Base-by-base conservation (phyloP, 2,888 invertebrate species). In the Agrochola lychnidis region DNA sequence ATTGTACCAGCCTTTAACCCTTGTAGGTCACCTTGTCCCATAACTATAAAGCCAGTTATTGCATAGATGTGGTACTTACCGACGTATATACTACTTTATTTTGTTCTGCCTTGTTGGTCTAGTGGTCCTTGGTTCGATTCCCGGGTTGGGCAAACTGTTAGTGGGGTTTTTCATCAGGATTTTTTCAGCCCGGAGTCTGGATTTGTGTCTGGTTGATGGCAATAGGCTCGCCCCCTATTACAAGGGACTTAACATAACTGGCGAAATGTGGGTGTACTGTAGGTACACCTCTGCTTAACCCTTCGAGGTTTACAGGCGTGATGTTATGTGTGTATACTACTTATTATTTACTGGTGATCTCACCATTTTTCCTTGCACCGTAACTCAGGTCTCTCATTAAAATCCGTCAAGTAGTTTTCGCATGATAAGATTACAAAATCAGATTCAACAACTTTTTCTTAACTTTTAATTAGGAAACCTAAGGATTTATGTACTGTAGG, bases 401-500 rank as follows among this genome's bases (percentile, higher is more conserved):
- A 78, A 79, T 42, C 36, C 40, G 30, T 56, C 56, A 78, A 72
- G 78, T 80, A 57, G 40, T 70, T 56, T 53, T 61, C 36, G 56
- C 72, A 36, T 57, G 80, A 72, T 80, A 80, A 56, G 72, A 56
- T 79, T 71, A 63, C 30, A 64, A 40, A 71, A 72, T 51, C 72
- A 79, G 19, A 51, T 78, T 22, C 63, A 78, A 30, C 56, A 57
- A 72, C 56, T 78, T 63, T n/a, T 79, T 30, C 16, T 63, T 64
- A 80, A 80, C 57, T 72, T 78, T 80, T 80, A 64, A 80, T 57
- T 72, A 80, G 56, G 56, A 51, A 42, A 25, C 12, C 42, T 63
- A 4, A 51, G 19, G 36, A 73, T 63, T 62, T 62, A 56, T 63
- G 14, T 56, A 19, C 22, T 42, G 59, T 25, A 22, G 22, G 12